phyloP scores from a whole-genome alignment of 2,113 vertebrate species.

The Eublepharis macularius region DNA sequence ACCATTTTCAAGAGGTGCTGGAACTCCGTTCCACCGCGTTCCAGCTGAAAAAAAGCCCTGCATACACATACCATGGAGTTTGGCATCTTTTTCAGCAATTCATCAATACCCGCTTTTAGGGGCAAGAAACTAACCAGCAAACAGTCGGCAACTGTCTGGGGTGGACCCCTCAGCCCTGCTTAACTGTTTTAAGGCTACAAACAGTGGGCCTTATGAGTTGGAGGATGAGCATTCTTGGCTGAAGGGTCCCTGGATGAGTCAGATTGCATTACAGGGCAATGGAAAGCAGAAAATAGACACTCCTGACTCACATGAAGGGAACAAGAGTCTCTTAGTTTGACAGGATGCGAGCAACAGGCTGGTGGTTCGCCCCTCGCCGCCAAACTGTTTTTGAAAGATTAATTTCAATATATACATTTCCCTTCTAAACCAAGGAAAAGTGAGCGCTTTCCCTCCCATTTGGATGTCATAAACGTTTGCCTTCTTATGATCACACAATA shows the following conservation, averaged over 20 bases:
- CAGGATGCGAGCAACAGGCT: not conserved
- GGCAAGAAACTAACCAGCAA: not conserved
- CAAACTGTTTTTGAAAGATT: constrained; percentile 5
- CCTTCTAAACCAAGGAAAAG: not conserved
- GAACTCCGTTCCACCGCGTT: too few species aligned
- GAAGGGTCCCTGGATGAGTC: not conserved
- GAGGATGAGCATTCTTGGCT: not conserved
- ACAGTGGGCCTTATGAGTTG: not conserved
- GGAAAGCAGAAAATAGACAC: not conserved
- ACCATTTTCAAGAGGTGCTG: too few species aligned
- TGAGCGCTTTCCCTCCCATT: not conserved
- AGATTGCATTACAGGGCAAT: not conserved
- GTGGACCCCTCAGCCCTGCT: not conserved
- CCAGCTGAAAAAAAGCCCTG: too few species aligned
- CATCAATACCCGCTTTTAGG: not conserved
- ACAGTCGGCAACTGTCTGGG: not conserved
- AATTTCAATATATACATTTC: constrained; percentile 19
- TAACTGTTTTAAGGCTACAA: not conserved
- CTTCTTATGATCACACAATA: not conserved
- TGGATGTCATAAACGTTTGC: not conserved
- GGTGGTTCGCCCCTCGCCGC: not conserved
- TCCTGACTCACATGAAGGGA: not conserved
- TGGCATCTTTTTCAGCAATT: not conserved
- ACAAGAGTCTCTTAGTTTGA: not conserved
- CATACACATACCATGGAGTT: not conserved